Conservation (phyloP, 2,797 vertebrate species). For the Lacerta viridis region DNA sequence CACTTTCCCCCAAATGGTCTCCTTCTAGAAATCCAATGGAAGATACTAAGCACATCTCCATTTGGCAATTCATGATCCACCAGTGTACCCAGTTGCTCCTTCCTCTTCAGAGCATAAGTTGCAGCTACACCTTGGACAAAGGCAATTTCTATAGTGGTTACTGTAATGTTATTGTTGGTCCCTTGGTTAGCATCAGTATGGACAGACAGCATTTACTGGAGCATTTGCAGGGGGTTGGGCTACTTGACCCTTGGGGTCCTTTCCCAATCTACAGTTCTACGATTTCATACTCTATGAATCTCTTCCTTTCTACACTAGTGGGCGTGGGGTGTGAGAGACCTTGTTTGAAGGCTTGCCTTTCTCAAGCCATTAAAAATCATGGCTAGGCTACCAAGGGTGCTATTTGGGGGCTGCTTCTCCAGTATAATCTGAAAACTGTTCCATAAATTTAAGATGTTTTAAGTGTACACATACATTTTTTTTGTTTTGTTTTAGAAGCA, state of each 20-base stretch:
- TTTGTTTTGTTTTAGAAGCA: background rate
- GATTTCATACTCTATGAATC: background rate
- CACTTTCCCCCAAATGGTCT: background rate
- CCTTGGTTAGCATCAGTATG: background rate
- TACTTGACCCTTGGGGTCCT: too few relatives aligned
- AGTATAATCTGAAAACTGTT: background rate
- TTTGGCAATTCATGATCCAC: slow-evolving; percentile 48
- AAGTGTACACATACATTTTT: background rate
- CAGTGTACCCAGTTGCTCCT: slow-evolving; percentile 2
- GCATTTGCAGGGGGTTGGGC: background rate
- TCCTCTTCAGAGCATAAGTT: slow-evolving; percentile 27
- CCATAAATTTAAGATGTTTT: background rate
- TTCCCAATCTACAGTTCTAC: too few relatives aligned
- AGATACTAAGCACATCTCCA: slow-evolving; percentile 3
- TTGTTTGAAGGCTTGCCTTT: slow-evolving; percentile 8
- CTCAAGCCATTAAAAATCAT: slow-evolving; percentile 21
- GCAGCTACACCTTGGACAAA: slow-evolving; percentile 40
- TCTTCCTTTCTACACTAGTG: background rate
- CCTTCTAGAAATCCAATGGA: slow-evolving; percentile 57
- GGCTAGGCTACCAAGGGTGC: background rate
- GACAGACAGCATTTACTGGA: background rate
- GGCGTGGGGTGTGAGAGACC: fast-evolving
- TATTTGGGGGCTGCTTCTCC: slow-evolving; percentile 30
- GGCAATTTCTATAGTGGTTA: slow-evolving; percentile 34
- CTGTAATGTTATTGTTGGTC: slow-evolving; percentile 24